phyloP scores from a whole-genome alignment of 2,888 invertebrate genomes.

The Dione vanillae region DNA sequence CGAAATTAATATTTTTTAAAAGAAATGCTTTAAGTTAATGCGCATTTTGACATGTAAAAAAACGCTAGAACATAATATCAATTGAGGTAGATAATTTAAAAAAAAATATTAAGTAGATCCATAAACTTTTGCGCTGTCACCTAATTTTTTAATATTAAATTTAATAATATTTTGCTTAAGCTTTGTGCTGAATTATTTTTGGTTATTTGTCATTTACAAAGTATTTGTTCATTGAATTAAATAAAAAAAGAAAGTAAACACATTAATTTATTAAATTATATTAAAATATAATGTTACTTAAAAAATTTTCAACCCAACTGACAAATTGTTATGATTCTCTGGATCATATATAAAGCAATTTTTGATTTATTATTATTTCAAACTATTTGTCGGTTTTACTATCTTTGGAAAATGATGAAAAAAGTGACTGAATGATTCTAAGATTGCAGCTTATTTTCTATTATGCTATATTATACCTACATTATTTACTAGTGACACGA shows the following conservation, averaged over 20 bases:
- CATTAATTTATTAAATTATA: conserved; percentile 1
- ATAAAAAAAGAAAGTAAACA: conserved; percentile 2
- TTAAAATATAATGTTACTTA: background rate
- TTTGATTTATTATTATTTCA: background rate
- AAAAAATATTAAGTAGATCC: background rate
- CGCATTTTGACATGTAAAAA: background rate
- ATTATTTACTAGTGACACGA: background rate
- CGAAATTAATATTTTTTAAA: background rate
- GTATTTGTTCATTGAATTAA: background rate
- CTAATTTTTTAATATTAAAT: background rate
- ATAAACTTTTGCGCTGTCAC: conserved; percentile 5
- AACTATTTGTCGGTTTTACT: background rate
- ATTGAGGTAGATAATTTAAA: conserved; percentile 21
- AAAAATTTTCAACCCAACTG: background rate
- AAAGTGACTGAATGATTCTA: background rate
- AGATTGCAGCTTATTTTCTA: background rate
- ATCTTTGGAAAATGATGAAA: background rate
- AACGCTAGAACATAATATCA: background rate
- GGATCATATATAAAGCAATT: background rate
- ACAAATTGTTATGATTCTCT: too few relatives aligned
- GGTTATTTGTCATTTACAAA: conserved; percentile 9
- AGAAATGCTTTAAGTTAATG: background rate
- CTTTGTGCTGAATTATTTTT: conserved; percentile 4
- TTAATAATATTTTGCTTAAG: background rate
- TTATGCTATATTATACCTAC: background rate